A percentile compares a stretch with the other conserved stretches of the same genome.
These are phyloP conservation scores for Lycaon pictus DNA, from an alignment of 2,113 vertebrate species.

Conservation along the genomic window DNA sequence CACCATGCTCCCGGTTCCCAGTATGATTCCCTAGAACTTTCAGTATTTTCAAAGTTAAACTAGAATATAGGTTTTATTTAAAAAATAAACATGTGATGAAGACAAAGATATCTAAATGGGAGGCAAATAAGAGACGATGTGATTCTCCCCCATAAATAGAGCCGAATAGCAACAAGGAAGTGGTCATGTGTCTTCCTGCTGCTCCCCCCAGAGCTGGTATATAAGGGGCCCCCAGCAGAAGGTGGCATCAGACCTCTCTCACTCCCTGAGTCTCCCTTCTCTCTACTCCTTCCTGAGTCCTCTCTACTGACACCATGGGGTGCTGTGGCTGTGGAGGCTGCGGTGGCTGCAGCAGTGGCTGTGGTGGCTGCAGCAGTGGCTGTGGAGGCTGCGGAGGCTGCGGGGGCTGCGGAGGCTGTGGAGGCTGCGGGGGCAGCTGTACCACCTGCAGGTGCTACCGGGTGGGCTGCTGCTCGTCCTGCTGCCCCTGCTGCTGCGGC, in stretches of 20 bases:
- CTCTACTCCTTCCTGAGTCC: neutral
- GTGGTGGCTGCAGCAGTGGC: neutral
- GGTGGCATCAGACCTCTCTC: neutral
- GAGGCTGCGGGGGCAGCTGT: neutral
- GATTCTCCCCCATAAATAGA: neutral
- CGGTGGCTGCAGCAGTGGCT: neutral
- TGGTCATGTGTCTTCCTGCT: neutral
- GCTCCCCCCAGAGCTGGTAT: neutral
- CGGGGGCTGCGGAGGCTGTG: neutral
- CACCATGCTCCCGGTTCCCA: neutral
- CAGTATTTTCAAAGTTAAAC: neutral
- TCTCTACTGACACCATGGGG: constrained; percentile 6
- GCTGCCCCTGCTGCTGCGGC: neutral
- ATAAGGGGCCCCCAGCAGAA: neutral
- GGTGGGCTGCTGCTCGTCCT: neutral
- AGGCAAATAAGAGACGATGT: neutral
- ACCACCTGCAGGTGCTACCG: neutral
- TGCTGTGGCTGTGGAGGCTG: constrained; percentile 4
- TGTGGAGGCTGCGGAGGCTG: neutral
- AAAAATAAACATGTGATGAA: neutral
- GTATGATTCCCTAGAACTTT: neutral
- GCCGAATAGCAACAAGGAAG: neutral
- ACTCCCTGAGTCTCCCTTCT: neutral
- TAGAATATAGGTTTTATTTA: neutral
- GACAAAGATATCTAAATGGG: neutral